Conservation (phyloP, 2,888 invertebrate genomes). For the Glaucopsyche alexis region DNA sequence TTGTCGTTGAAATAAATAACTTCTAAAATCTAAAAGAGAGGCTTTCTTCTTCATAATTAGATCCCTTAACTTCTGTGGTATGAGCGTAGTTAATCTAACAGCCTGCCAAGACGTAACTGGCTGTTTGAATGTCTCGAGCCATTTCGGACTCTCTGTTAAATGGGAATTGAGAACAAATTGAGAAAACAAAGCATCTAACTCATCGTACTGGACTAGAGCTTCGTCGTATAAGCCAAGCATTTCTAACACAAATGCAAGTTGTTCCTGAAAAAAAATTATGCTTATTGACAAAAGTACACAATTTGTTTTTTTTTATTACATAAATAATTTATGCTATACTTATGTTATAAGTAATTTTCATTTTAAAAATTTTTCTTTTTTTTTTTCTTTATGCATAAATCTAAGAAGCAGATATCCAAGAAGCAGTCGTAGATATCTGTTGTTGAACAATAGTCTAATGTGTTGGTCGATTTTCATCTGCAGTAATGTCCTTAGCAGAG, state of each 20-base stretch:
- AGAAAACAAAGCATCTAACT: constrained; percentile 96
- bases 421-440: too few species aligned
- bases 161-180: constrained; percentile 98
- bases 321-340: too few species aligned
- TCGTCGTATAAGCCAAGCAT: constrained; percentile 96
- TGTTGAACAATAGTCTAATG: too few species aligned
- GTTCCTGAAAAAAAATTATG: constrained; percentile 84
- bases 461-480: too few species aligned
- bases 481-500: too few species aligned
- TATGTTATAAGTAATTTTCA: too few species aligned
- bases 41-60: constrained; percentile 76
- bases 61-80: constrained; percentile 78
- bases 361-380: too few species aligned
- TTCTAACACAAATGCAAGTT: constrained; percentile 95
- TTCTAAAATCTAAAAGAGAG: constrained; percentile 93
- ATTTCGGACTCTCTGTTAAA: constrained; percentile 90
- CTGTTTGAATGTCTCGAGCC: constrained; percentile 90
- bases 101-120: constrained; percentile 92
- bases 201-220: constrained; percentile 97
- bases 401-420: too few species aligned
- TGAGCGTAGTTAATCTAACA: constrained; percentile 82
- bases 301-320: too few species aligned
- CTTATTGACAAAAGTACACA: too few species aligned
- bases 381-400: too few species aligned
- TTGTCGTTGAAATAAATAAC: constrained; percentile 96